These are phyloP conservation scores for Drosophila yooni DNA, from an alignment of 2,888 invertebrate species.

Conservation along the genomic window DNA sequence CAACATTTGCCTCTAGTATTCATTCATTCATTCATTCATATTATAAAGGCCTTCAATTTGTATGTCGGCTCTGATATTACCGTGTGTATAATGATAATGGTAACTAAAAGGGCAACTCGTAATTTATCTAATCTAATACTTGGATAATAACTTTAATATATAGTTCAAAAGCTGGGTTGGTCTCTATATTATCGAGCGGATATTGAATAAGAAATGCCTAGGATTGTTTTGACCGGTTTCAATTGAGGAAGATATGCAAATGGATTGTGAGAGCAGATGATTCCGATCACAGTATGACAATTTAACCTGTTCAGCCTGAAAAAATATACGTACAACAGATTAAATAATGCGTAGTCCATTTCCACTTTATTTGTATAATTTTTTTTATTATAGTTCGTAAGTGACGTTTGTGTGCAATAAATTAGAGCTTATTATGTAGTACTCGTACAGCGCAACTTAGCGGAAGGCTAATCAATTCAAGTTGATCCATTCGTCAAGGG, in stretches of 20 bases:
- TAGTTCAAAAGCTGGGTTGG: conserved; percentile 2
- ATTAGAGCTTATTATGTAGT: conserved; percentile 53
- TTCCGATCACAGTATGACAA: background rate
- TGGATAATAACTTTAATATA: conserved; percentile 18
- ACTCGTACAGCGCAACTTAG: conserved; percentile 13
- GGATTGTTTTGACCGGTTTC: background rate
- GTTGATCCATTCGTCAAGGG: conserved; percentile 91
- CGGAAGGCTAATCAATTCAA: conserved; percentile 60
- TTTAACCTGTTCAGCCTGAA: background rate
- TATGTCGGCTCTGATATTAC: conserved; percentile 36
- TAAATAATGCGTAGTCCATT: conserved; percentile 1
- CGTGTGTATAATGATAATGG: conserved; percentile 62
- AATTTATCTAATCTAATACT: conserved; percentile 32
- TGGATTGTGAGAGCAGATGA: background rate
- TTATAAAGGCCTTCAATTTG: conserved; percentile 36
- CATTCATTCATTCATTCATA: conserved; percentile 47
- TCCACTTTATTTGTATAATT: conserved; percentile 21
- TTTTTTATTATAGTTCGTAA: conserved; percentile 27
- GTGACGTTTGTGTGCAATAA: conserved; percentile 61
- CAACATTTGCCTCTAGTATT: conserved; percentile 21
- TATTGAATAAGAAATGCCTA: conserved; percentile 24
- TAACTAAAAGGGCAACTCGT: conserved; percentile 11
- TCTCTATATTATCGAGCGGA: background rate
- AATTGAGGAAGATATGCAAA: background rate
- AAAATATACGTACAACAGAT: background rate